Base-by-base conservation (phyloP, 30 jellyfish, hydroid and myxozoan genomes). In the Haliclystus octoradiatus region DNA sequence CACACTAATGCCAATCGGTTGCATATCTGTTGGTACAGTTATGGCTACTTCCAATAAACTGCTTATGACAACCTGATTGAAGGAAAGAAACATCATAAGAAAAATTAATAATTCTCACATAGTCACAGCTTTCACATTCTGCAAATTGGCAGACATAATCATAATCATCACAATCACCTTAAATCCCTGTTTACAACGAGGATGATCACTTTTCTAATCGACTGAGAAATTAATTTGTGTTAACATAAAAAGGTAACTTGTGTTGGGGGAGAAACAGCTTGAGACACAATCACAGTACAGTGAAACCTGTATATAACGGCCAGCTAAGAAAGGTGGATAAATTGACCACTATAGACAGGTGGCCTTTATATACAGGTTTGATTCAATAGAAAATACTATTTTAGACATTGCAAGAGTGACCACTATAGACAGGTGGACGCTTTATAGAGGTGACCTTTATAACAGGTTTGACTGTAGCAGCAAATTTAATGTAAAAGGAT, bases 1-100 rank as follows among this genome's bases (percentile, higher is more conserved):
- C 19, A 90, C 98, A 52, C 95, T 79, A 71, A 90, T 90, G 24
- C 98, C 98, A 64, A 90, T 83, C 14, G 98, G 98, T 9, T 92
- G 94, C 82, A 85, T 52, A 7, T 81, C 93, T 1, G 98, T 81
- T 49, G 98, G 98, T 26, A 82, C 92, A 28, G 98, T 90, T 0
- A 90, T 82, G 31, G 98, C 95, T 1, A 90, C 85, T 66, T 90
- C 98, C 67, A 90, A 69, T 28, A 90, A 65, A 82, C 98, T 90
- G 82, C 98, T 90, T 19, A 90, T 52, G 47, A 90, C 98, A 71
- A 90, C 98, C 98, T 90, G 57, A 13, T 50, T 27, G 26, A 23
- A 0, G 15, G 14, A 71, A 33, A 32, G 57, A 31, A 24, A 32
- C 25, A 33, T 40, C 52, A 68, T 25, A 13, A 12, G 7, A 62